phyloP scores from a whole-genome alignment of 2,888 invertebrate genomes.

The Conomelus anceps region DNA sequence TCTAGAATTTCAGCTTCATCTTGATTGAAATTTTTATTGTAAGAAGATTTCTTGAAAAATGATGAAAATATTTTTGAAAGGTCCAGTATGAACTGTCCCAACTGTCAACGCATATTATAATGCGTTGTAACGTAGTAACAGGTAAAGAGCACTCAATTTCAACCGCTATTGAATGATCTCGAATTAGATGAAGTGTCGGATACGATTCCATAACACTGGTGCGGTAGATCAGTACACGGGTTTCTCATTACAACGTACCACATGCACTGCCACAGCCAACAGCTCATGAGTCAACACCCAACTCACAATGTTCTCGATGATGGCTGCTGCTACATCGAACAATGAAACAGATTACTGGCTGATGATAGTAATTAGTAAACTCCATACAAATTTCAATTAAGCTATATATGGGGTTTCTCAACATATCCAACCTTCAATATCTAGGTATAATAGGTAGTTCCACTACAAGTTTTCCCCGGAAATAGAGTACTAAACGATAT shows the following conservation, averaged over 20 bases:
- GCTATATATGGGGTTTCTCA: not conserved
- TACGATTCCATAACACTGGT: not conserved
- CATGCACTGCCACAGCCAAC: not conserved
- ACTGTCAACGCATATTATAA: not conserved
- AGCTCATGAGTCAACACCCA: not conserved
- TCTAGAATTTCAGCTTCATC: too few species aligned
- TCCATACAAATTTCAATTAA: not conserved
- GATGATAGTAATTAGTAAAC: not conserved
- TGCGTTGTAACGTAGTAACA: not conserved
- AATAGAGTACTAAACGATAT: not conserved
- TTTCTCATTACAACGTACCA: not conserved
- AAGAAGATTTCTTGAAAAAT: too few species aligned
- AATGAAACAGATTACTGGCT: not conserved
- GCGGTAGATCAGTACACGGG: not conserved
- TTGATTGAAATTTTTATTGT: too few species aligned
- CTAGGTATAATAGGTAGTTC: not conserved
- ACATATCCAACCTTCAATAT: too few species aligned
- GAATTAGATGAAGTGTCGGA: not conserved
- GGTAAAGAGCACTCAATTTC: not conserved
- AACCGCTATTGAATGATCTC: not conserved
- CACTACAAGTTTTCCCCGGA: not conserved
- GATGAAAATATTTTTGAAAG: too few species aligned
- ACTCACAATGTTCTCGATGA: too few species aligned
- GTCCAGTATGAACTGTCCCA: too few species aligned
- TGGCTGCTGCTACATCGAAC: not conserved